Base-by-base conservation (phyloP, 2,888 invertebrate genomes). In the Maniola hyperantus region DNA sequence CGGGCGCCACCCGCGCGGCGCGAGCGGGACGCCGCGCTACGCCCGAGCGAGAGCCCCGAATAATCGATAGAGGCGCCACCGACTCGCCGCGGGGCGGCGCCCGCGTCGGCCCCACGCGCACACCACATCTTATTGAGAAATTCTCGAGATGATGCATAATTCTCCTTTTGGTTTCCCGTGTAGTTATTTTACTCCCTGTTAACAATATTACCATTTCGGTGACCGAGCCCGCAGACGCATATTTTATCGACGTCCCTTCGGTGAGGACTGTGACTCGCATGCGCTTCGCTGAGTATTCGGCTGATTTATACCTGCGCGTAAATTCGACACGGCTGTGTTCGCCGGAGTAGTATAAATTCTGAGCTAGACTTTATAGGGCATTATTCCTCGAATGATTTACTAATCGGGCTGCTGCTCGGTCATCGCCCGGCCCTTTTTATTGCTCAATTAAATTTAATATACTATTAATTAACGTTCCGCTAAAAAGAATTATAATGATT, bases 181-280 rank as follows among this genome's bases (percentile, higher is more conserved):
- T 82, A 79, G 81, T 86, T 87, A 86, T 87, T 87, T 87, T 84
- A 87, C 87, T 88, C 85, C 88, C 85, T 87, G 90, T 91, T 91
- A 91, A 91, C 90, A 87, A 87, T 87, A 91, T 91, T 90, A 90
- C 88, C 83, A 86, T 90, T 90, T 87, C 84, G 84, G 88, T 86
- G 86, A 85, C 86, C 82, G 81, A 70, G 73, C 75, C 67, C 79
- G 79, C 85, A 84, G 88, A 88, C 89, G 85, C 87, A 86, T 90
- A 88, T 86, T 82, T 89, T 88, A 89, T 85, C 81, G 76, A 65
- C 75, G 79, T 77, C 77, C 74, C 72, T 77, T 74, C 74, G 74
- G 76, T 74, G 73, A 72, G 71, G 77, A 66, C 77, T 72, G 78
- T n/a, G 59, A 50, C 76, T 79, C 77, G 78, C 77, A 68, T 74